Percentiles rank a stretch among this genome's conserved stretches.
phyloP scores from a whole-genome alignment of 2,888 invertebrate species.

The Papilio demoleus region DNA sequence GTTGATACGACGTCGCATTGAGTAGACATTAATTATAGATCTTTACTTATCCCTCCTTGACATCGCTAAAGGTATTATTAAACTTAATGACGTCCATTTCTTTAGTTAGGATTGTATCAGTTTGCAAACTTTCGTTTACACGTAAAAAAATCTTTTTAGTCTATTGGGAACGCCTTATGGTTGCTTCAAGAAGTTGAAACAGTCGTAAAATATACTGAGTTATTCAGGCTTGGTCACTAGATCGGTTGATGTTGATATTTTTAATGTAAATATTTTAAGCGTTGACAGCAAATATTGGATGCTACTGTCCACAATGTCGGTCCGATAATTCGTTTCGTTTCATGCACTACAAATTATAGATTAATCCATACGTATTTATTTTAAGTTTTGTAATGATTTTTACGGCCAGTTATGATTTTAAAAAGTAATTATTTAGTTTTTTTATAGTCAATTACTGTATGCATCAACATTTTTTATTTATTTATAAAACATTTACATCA shows the following conservation, averaged over 20 bases:
- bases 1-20: background rate
- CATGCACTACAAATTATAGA: background rate
- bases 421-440: too few species aligned
- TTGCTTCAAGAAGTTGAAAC: slow-evolving; percentile 54
- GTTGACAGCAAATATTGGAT: background rate
- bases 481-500: too few species aligned
- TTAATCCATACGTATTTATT: background rate
- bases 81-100: background rate
- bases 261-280: background rate
- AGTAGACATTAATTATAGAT: slow-evolving; percentile 9
- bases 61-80: background rate
- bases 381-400: background rate
- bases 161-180: slow-evolving; percentile 43
- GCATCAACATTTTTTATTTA: too few species aligned
- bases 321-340: background rate
- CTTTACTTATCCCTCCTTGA: background rate
- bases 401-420: background rate
- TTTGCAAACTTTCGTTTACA: background rate
- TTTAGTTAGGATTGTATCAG: background rate
- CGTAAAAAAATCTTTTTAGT: slow-evolving; percentile 13
- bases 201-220: slow-evolving; percentile 60
- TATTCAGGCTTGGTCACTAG: slow-evolving; percentile 39
- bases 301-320: background rate
- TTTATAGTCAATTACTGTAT: too few species aligned
- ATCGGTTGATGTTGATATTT: slow-evolving; percentile 8